Conservation (phyloP, 2,797 vertebrate genomes). For the Moxostoma hubbsi region DNA sequence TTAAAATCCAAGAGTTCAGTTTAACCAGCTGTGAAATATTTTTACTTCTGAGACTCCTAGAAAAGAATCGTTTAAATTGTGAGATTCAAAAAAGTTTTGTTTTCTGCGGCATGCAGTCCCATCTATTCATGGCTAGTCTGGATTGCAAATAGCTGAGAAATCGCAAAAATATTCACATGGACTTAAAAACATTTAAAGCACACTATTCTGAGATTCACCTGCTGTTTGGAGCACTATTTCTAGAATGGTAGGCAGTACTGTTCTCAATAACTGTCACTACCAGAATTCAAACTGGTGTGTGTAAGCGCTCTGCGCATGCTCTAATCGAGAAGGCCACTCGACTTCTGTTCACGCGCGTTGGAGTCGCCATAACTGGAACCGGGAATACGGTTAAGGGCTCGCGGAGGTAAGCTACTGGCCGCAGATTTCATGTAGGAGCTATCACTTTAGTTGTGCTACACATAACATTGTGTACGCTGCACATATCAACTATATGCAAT, state of each 20-base stretch:
- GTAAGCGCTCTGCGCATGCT: constrained; percentile 64
- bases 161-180: neutral
- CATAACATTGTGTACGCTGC: neutral
- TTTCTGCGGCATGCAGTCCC: neutral
- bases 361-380: constrained; percentile 72
- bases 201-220: constrained; percentile 83
- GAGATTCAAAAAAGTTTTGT: neutral
- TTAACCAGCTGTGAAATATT: neutral
- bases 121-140: neutral
- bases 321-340: constrained; percentile 57
- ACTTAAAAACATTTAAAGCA: neutral
- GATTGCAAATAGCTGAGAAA: neutral
- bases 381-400: constrained; percentile 72
- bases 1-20: neutral
- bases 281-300: constrained; percentile 58
- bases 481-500: neutral
- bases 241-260: constrained; percentile 78
- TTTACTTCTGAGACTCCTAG: neutral
- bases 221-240: constrained; percentile 83
- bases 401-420: constrained; percentile 73
- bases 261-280: constrained; percentile 51
- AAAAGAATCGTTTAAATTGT: neutral
- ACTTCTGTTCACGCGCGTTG: constrained; percentile 63
- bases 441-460: too few species aligned
- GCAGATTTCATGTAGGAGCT: neutral